phyloP scores from a whole-genome alignment of 2,113 vertebrate genomes.

The Catharus fuscescens region DNA sequence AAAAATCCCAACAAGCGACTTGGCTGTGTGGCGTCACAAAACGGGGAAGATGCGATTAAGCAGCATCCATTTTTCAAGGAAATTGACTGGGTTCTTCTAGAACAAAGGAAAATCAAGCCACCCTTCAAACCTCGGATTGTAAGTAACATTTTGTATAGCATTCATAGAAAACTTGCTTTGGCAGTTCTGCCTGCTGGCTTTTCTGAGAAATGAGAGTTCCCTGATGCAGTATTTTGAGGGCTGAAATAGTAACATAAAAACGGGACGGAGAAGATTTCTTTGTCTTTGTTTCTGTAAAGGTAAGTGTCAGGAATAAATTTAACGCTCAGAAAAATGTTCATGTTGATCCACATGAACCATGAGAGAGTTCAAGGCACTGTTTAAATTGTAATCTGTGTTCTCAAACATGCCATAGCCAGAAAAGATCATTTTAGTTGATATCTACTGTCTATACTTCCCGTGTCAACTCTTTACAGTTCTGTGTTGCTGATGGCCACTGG shows the following conservation, averaged over 20 bases:
- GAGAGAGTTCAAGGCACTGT: not conserved
- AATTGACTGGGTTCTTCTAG: conserved; percentile 96
- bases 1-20: conserved; percentile 96
- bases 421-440: not conserved
- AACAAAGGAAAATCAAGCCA: conserved; percentile 95
- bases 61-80: conserved; percentile 97
- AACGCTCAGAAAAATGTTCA: not conserved
- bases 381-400: not conserved
- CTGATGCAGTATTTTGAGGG: not conserved
- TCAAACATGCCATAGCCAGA: not conserved
- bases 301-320: conserved; percentile 35
- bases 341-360: not conserved
- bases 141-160: conserved; percentile 74
- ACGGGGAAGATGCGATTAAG: conserved; percentile 93
- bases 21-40: conserved; percentile 92
- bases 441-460: not conserved
- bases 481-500: not conserved
- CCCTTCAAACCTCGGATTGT: conserved; percentile 98
- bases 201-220: not conserved
- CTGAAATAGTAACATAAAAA: not conserved
- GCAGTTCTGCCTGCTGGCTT: not conserved
- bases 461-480: not conserved
- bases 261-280: not conserved
- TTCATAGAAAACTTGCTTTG: not conserved
- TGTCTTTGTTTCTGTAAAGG: conserved; percentile 1